Evolutionary conservation across 2,888 invertebrate genomes (phyloP).

Genomic region (Drosophila colorata): DNA sequence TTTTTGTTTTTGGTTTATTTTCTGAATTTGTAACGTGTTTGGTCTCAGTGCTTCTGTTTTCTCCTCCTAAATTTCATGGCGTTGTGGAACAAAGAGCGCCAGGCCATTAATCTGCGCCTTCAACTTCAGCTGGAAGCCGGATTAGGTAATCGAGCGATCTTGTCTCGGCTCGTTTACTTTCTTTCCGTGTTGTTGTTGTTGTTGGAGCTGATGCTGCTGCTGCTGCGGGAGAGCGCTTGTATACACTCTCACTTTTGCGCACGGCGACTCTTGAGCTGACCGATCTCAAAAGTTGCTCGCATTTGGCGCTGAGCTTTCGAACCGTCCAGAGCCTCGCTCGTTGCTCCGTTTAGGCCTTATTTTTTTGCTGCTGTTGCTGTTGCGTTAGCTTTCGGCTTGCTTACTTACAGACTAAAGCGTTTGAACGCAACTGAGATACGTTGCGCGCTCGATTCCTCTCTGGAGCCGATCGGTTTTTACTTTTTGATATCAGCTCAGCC

Average conservation of each 20-base stretch:
- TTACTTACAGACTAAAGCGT: conserved; percentile 81
- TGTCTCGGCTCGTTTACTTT: conserved; percentile 55
- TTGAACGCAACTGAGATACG: conserved; percentile 79
- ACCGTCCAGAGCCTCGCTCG: conserved; percentile 54
- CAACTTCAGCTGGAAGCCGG: conserved; percentile 31
- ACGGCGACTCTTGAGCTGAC: conserved; percentile 21
- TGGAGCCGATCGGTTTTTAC: conserved; percentile 36
- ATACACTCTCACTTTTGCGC: conserved; percentile 55
- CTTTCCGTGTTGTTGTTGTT: conserved; percentile 53
- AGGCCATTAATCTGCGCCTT: conserved; percentile 65
- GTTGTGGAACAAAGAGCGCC: conserved; percentile 42
- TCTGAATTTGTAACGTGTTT: conserved; percentile 11
- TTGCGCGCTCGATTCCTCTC: conserved; percentile 68
- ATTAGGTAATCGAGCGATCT: conserved; percentile 67
- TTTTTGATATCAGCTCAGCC: conserved; percentile 27
- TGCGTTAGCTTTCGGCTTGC: conserved; percentile 63
- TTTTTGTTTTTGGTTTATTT: conserved; percentile 7
- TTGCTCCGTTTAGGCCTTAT: conserved; percentile 39
- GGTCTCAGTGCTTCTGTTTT: conserved; percentile 65
- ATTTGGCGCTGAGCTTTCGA: conserved; percentile 53
- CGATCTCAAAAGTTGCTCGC: conserved; percentile 62
- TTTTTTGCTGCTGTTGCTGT: neutral
- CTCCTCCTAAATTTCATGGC: conserved; percentile 67
- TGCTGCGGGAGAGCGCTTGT: conserved; percentile 18
- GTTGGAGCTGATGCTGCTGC: neutral